Evolutionary conservation across 1,140 invertebrate genomes (phyloP), one percentile per base, ranked within the genome.

Genomic region (Pseudobourletiella spinata): DNA sequence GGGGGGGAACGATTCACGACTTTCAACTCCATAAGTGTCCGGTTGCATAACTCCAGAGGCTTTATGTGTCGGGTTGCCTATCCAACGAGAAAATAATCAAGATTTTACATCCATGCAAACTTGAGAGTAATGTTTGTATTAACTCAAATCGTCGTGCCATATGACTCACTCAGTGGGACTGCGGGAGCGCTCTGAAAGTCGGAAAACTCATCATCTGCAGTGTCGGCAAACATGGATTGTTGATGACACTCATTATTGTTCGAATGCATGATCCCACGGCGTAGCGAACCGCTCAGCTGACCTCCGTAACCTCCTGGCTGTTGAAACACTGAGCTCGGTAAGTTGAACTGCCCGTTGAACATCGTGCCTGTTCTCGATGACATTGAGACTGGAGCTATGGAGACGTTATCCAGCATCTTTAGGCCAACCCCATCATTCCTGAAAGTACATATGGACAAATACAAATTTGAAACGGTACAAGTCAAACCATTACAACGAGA

Each of bases 121-220:
- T 39, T n/a, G 32, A 39, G n/a, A 39, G n/a, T n/a, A 39, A 39
- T 39, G n/a, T n/a, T 11, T 39, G 32, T 39, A 11, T 39, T 39
- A 39, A 39, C n/a, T 39, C n/a, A 39, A 11, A 48, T 15, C 11
- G 11, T 11, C 11, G 46, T 11, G 22, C 6, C 11, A 48, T 8
- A 8, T 48, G 16, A 25, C 6, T 15, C 11, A 48, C 46, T 22
- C 6, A 11, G 6, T 44, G 57, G 57, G 14, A 54, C 3, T 3
- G 24, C 20, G 26, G 24, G 11, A 42, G 80, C 80, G 63, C 79
- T 81, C 67, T 82, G 80, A 65, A 83, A 83, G 54, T 83, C 82
- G 14, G 78, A 79, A 72, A 81, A 84, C 24, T 82, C 80, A 68
- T 83, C 81, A 57, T 75, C 74, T 48, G 71, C 71, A n/a, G 46